Base-by-base conservation (phyloP, 2,113 vertebrate species). In the Sturnira hondurensis region DNA sequence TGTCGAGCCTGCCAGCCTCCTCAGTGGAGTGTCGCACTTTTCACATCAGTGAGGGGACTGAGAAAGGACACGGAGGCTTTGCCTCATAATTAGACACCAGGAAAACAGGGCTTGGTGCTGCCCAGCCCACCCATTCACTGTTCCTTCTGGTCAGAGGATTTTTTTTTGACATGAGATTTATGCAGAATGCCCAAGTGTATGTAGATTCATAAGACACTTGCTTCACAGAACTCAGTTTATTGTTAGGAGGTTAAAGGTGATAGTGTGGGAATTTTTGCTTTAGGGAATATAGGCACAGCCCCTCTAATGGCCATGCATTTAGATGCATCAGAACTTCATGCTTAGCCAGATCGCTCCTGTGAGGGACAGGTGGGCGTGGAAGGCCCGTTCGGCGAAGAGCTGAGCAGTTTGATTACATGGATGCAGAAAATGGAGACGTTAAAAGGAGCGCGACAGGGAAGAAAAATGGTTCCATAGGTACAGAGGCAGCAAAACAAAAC, bases 121-220 rank as follows among this genome's bases (percentile, higher is more conserved):
- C 24, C n/a, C 12, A 47, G 50, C 14, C 13, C 3, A 15, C 12
- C 6, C 4, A 0, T 65, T 12, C 12, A 22, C 15, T 45, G 6
- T 58, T 78, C 54, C 71, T 71, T 85, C 33, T 9, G 54, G 36
- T 7, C 50, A 17, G 31, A 65, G 22, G 11, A 84, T n/a, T 88
- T 65, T 1, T 19, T 56, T 91, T 50, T 52, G 38, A 58, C n/a
- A 20, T 78, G 2, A 81, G 58, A 83, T 36, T 77, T 76, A 56
- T 14, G 26, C 13, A 80, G n/a, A 82, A 76, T 10, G 52, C 47
- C 10, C 50, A 65, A 43, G 65, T 68, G 13, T 6, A 22, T 19
- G 17, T 10, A 77, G 31, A 45, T 24, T 76, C 63, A 89, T 1
- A 71, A 13, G 85, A 47, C 26, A 10, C 13, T 36, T 52, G 41